phyloP scores from a whole-genome alignment of 2,888 invertebrate genomes.

The Chymomyza procnemis region DNA sequence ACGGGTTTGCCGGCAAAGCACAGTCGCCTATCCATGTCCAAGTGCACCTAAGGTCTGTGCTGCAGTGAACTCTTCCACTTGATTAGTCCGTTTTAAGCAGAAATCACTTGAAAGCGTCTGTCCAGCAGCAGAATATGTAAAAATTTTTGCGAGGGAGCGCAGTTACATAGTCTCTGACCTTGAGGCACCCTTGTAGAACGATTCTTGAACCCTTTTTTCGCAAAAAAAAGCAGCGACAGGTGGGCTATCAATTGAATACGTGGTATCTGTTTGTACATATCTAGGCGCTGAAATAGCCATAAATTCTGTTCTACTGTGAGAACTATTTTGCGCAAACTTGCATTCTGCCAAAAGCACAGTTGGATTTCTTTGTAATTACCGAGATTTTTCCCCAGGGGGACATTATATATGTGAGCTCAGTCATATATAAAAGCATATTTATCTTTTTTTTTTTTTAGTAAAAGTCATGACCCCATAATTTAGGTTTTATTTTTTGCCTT shows the following conservation, averaged over 20 bases:
- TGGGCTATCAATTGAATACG: constrained; percentile 20
- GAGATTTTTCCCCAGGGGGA: constrained; percentile 20
- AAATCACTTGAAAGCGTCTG: constrained; percentile 21
- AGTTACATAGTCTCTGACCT: constrained; percentile 45
- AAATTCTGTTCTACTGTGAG: constrained; percentile 42
- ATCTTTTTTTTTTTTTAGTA: constrained; percentile 39
- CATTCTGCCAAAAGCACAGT: constrained; percentile 7
- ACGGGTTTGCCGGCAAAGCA: background rate
- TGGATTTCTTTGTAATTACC: constrained; percentile 16
- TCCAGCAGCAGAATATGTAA: background rate
- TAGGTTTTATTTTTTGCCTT: constrained; percentile 30
- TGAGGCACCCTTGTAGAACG: constrained; percentile 56
- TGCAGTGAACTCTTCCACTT: constrained; percentile 69
- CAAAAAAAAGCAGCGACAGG: constrained; percentile 44
- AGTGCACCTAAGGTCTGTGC: constrained; percentile 36
- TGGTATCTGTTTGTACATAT: background rate
- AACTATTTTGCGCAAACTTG: constrained; percentile 29
- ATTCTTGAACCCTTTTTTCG: constrained; percentile 38
- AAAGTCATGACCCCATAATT: constrained; percentile 61
- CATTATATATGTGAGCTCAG: background rate
- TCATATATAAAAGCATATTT: constrained; percentile 32
- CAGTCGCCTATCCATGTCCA: constrained; percentile 41
- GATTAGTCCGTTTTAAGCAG: constrained; percentile 57
- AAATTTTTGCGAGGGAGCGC: constrained; percentile 6
- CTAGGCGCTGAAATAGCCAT: constrained; percentile 28